Percentiles rank a stretch among this genome's conserved stretches.
phyloP scores from a whole-genome alignment of 2,888 invertebrate species.

The Rhamphomyia laevipes region DNA sequence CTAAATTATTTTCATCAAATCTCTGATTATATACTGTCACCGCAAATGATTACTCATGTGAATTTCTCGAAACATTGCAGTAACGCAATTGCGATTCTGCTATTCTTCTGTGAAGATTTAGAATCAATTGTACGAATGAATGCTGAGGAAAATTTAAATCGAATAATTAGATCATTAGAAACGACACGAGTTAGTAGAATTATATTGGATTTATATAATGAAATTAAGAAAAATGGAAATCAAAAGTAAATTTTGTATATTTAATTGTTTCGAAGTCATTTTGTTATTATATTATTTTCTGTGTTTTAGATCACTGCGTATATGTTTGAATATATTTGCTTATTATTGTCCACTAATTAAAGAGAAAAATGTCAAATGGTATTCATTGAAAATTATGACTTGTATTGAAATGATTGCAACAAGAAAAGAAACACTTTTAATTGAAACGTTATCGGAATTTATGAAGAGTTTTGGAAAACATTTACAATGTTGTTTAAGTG shows the following conservation, averaged over 20 bases:
- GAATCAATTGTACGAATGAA: slow-evolving; percentile 69
- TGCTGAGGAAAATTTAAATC: slow-evolving; percentile 71
- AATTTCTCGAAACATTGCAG: slow-evolving; percentile 55
- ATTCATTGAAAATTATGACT: slow-evolving; percentile 61
- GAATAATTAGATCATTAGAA: slow-evolving; percentile 57
- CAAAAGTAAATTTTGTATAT: slow-evolving; percentile 24
- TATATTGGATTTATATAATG: slow-evolving; percentile 68
- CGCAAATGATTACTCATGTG: slow-evolving; percentile 36
- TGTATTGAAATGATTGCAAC: slow-evolving; percentile 59
- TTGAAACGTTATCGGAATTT: slow-evolving; percentile 34
- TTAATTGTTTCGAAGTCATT: slow-evolving; percentile 1
- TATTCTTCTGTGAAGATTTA: slow-evolving; percentile 60
- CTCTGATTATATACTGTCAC: slow-evolving; percentile 53
- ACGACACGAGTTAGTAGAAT: slow-evolving; percentile 60
- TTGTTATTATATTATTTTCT: neutral
- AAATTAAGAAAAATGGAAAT: slow-evolving; percentile 66
- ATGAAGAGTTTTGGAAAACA: slow-evolving; percentile 31
- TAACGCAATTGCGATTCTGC: slow-evolving; percentile 56
- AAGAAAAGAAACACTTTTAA: slow-evolving; percentile 46
- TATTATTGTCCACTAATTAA: slow-evolving; percentile 62
- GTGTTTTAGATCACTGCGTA: slow-evolving; percentile 50
- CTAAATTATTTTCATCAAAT: slow-evolving; percentile 58
- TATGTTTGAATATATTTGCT: slow-evolving; percentile 65
- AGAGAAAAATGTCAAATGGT: slow-evolving; percentile 67
- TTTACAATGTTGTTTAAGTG: slow-evolving; percentile 33